Evolutionary conservation across 2,797 vertebrate species (phyloP), one percentile per base, ranked within the genome.

Genomic region (Scleropages formosus): DNA sequence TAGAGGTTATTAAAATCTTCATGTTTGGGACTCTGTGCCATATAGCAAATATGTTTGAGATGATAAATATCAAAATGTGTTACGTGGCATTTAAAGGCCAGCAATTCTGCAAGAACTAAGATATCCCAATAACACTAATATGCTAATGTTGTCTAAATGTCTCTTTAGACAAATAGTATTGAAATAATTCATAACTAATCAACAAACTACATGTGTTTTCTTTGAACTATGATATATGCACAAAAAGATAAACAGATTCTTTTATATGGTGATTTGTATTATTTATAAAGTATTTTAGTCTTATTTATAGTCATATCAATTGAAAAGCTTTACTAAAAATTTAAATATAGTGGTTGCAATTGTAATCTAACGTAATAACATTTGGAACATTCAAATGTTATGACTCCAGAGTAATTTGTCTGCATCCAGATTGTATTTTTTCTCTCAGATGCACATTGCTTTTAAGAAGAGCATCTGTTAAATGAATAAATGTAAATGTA

Each of bases 41-140:
- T 53, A 20, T 61, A 59, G 11, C 60, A 44, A 49, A 56, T 65
- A 74, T 65, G 39, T 69, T 66, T 68, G 22, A 46, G 64, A 69
- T 68, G 65, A 46, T 69, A 56, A 67, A 75, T 65, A 65, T 75
- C 62, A 75, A 69, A 69, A 76, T 76, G 53, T 58, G 49, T 70
- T 76, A 51, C 62, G 75, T 75, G 75, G 66, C 66, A 62, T 71
- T 76, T 76, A 71, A 62, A 70, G 56, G 66, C 31, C 56, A 76
- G 24, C 20, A 51, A 16, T 60, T 47, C 64, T 13, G 10, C 49
- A 20, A 61, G 27, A 70, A 22, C 59, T 47, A 27, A n/a, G 59
- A 61, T 70, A 39, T 70, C 44, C 44, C 18, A 62, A 69, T 51
- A 70, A 66, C 24, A 39, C 24, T 15, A 66, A 58, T 44, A 66